phyloP scores from a whole-genome alignment of 92 coral and sea anemone species.

The Siderastrea radians region DNA sequence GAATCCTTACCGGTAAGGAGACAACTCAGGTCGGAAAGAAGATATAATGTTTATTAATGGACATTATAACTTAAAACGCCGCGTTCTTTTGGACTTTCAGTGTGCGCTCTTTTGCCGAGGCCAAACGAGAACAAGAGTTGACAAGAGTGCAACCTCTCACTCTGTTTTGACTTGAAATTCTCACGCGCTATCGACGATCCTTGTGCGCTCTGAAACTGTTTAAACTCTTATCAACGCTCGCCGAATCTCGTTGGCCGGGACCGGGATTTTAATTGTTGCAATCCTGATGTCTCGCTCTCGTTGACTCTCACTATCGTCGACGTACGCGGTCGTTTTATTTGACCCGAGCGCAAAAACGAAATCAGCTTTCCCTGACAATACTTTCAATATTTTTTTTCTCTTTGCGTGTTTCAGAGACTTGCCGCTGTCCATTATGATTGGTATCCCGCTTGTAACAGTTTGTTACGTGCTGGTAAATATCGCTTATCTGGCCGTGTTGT shows the following conservation, averaged over 20 bases:
- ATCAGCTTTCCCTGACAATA: neutral
- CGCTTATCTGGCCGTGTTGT: constrained; percentile 87
- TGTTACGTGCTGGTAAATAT: constrained; percentile 96
- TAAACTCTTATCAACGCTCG: neutral
- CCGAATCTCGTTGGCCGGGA: too few relatives aligned
- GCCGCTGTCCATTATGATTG: constrained; percentile 90
- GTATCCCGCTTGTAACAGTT: constrained; percentile 90
- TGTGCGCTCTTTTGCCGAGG: too few relatives aligned
- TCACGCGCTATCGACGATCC: neutral
- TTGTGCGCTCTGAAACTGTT: neutral
- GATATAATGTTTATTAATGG: neutral
- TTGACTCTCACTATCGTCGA: too few relatives aligned
- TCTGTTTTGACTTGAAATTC: too few relatives aligned
- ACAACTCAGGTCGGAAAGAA: neutral
- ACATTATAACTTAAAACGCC: too few relatives aligned
- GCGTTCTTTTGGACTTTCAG: too few relatives aligned
- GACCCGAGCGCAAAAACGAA: neutral
- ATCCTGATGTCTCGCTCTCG: too few relatives aligned
- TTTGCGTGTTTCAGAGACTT: constrained; percentile 68
- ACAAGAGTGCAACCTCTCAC: too few relatives aligned
- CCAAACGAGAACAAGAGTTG: too few relatives aligned
- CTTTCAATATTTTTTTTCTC: neutral
- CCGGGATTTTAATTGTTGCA: too few relatives aligned
- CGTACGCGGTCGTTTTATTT: neutral
- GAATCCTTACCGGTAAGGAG: constrained; percentile 83